Conservation (phyloP, 2,113 vertebrate genomes). For the Protomyctophum bolini region DNA sequence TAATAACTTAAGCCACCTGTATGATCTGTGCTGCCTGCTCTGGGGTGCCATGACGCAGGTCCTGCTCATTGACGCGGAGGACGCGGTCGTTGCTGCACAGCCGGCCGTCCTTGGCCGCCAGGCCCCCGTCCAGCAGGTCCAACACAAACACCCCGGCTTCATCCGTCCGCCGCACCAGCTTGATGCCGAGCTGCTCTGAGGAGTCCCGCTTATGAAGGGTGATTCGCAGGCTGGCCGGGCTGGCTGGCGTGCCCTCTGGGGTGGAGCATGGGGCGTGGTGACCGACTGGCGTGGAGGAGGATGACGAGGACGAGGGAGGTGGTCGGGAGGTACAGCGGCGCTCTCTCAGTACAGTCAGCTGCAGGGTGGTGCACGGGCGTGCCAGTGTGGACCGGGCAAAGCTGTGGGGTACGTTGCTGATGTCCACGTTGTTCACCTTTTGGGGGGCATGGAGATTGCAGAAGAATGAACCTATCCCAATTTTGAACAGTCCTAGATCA, state of each 20-base stretch:
- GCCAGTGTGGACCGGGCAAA: slow-evolving; percentile 89
- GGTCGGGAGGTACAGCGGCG: slow-evolving; percentile 87
- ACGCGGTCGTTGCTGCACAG: slow-evolving; percentile 93
- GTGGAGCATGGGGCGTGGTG: slow-evolving; percentile 69
- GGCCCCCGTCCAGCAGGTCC: slow-evolving; percentile 92
- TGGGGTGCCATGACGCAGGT: slow-evolving; percentile 92
- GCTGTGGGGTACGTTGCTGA: slow-evolving; percentile 96
- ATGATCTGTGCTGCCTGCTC: slow-evolving; percentile 97
- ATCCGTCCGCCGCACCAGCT: slow-evolving; percentile 92
- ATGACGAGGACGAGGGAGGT: slow-evolving; percentile 54
- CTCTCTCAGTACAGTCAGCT: slow-evolving; percentile 92
- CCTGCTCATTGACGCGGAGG: slow-evolving; percentile 93
- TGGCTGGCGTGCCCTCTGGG: slow-evolving; percentile 82
- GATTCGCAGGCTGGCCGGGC: slow-evolving; percentile 86
- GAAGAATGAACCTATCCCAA: neutral
- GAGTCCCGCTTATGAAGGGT: slow-evolving; percentile 91
- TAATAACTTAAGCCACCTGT: slow-evolving; percentile 70
- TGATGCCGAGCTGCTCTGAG: slow-evolving; percentile 95
- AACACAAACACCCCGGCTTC: slow-evolving; percentile 95
- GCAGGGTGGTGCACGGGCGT: slow-evolving; percentile 88
- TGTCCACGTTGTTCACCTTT: slow-evolving; percentile 94
- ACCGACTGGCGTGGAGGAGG: slow-evolving; percentile 63
- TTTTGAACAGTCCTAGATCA: too few relatives aligned
- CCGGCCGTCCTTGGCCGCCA: slow-evolving; percentile 92
- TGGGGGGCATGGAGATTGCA: slow-evolving; percentile 15